Evolutionary conservation across 2,113 vertebrate species (phyloP).

Genomic region (Callorhinus ursinus): DNA sequence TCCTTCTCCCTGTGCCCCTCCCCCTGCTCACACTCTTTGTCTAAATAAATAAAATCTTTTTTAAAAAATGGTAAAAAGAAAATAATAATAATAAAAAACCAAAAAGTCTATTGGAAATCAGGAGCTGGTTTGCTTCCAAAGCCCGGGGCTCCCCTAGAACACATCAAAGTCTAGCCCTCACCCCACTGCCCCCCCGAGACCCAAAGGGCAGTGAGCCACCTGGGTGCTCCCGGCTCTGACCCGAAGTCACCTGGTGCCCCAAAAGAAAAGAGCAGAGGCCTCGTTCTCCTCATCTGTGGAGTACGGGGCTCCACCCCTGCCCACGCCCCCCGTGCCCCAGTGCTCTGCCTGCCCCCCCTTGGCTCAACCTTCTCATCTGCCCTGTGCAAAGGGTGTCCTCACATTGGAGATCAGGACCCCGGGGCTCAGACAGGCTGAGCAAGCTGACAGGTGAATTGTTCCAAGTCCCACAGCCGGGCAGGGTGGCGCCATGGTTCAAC

Average conservation of each 20-base stretch:
- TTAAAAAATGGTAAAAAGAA: too few relatives aligned
- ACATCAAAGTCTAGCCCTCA: background rate
- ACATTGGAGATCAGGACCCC: background rate
- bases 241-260: background rate
- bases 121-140: background rate
- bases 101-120: background rate
- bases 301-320: too few relatives aligned
- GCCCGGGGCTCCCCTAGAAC: background rate
- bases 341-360: background rate
- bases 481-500: background rate
- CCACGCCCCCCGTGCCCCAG: too few relatives aligned
- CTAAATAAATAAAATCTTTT: too few relatives aligned
- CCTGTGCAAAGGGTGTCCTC: background rate
- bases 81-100: background rate
- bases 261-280: background rate
- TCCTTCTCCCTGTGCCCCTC: too few relatives aligned
- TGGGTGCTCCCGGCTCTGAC: background rate
- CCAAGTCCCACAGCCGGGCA: background rate
- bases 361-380: background rate
- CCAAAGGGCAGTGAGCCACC: background rate
- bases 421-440: background rate
- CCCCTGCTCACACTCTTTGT: too few relatives aligned
- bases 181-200: fast-evolving
- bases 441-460: too few relatives aligned
- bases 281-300: too few relatives aligned